phyloP scores from a whole-genome alignment of 2,113 vertebrate species.

The Panthera leo region DNA sequence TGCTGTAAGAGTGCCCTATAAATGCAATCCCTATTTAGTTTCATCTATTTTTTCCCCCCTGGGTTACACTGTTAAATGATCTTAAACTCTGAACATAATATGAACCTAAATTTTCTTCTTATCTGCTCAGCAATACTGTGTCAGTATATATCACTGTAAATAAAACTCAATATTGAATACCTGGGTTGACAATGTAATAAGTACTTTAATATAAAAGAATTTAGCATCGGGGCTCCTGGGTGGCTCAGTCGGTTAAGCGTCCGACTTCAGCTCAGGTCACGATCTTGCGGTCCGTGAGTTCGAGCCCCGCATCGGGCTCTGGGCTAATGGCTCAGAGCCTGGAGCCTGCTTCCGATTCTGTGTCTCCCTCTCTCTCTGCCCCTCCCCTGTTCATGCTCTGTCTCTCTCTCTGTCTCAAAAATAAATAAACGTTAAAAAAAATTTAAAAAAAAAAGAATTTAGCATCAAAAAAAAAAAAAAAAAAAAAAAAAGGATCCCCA shows the following conservation, averaged over 20 bases:
- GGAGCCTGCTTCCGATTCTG: no score
- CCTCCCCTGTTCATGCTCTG: no score
- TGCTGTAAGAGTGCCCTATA: background rate
- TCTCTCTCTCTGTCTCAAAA: no score
- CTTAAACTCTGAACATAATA: background rate
- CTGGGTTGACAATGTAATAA: background rate
- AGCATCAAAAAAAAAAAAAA: background rate
- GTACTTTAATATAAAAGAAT: background rate
- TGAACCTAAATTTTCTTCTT: background rate
- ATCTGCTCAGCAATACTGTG: background rate
- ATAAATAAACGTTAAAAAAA: no score
- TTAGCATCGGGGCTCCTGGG: background rate
- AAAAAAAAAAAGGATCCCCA: background rate
- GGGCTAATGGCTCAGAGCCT: no score
- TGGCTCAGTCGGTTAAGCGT: no score
- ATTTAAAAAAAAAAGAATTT: background rate
- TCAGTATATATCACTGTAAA: background rate
- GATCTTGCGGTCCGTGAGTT: no score
- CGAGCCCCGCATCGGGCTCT: no score
- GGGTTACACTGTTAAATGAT: background rate
- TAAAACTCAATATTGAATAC: background rate
- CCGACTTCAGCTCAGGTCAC: no score
- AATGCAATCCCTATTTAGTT: background rate
- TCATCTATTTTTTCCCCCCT: slow-evolving; percentile 12
- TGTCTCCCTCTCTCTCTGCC: no score